These are phyloP conservation scores for Falco biarmicus DNA, from an alignment of 2,797 vertebrate species.

Conservation along the genomic window DNA sequence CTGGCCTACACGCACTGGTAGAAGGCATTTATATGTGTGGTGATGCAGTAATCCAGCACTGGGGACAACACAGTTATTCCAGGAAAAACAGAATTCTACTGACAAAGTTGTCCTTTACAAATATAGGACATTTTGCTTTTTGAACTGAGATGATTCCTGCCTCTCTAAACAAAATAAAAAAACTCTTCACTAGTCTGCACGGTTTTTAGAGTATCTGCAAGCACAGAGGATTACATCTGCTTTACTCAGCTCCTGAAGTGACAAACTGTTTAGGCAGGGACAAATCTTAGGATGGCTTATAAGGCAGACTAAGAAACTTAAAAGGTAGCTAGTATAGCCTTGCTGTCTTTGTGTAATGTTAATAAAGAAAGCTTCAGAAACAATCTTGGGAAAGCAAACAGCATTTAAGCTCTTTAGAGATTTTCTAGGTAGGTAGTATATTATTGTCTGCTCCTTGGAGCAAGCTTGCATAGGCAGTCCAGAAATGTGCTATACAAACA, in stretches of 20 bases:
- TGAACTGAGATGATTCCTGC: rapidly evolving
- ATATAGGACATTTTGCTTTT: background rate
- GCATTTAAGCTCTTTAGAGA: background rate
- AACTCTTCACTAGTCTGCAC: background rate
- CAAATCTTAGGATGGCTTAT: background rate
- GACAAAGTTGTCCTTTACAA: background rate
- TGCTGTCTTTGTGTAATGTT: background rate
- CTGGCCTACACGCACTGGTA: background rate
- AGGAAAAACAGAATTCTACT: background rate
- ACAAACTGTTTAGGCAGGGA: background rate
- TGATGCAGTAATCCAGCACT: background rate
- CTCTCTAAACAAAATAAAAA: background rate
- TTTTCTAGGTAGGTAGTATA: background rate
- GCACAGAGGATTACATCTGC: background rate
- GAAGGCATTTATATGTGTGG: background rate
- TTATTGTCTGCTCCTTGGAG: background rate
- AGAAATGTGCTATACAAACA: background rate
- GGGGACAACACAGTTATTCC: background rate
- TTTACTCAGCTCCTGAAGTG: background rate
- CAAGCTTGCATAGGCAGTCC: background rate
- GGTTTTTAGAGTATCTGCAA: background rate
- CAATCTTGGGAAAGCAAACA: background rate
- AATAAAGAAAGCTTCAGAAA: background rate
- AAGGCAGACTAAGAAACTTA: background rate
- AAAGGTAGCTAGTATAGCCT: background rate